phyloP scores from a whole-genome alignment of 2,888 invertebrate species.

The Ormyrus pomaceus region DNA sequence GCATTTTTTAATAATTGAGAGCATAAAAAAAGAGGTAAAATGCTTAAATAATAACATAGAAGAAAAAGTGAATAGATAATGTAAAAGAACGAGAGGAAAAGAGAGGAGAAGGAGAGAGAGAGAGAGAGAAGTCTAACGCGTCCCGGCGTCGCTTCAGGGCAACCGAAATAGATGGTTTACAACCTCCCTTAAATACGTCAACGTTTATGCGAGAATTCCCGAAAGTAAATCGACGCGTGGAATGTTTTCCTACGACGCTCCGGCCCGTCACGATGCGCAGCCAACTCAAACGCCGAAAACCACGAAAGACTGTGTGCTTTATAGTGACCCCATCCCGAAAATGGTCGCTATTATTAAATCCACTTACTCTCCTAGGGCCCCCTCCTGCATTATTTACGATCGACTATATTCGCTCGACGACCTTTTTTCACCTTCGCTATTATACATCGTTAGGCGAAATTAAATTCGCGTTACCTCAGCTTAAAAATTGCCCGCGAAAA shows the following conservation, averaged over 20 bases:
- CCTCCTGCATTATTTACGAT: conserved; percentile 51
- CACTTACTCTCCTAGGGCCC: conserved; percentile 43
- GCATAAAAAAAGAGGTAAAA: too few relatives aligned
- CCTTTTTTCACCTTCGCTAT: conserved; percentile 9
- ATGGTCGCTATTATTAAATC: conserved; percentile 60
- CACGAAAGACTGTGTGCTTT: conserved; percentile 25
- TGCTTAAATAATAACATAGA: neutral
- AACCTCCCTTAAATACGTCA: conserved; percentile 74
- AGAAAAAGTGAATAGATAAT: neutral
- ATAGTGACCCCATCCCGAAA: conserved; percentile 57
- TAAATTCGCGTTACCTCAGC: too few relatives aligned
- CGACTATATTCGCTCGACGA: conserved; percentile 27
- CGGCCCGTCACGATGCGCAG: conserved; percentile 66
- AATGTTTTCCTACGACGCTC: conserved; percentile 72
- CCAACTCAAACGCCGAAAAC: conserved; percentile 68
- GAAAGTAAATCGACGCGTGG: conserved; percentile 74
- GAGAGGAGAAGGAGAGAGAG: neutral
- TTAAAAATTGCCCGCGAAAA: too few relatives aligned
- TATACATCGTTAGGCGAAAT: too few relatives aligned
- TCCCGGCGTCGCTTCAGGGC: conserved; percentile 43
- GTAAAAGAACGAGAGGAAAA: neutral
- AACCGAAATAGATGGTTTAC: conserved; percentile 75
- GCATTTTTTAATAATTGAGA: too few relatives aligned
- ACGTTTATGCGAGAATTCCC: conserved; percentile 73
- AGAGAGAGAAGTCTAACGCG: conserved; percentile 6